Evolutionary conservation across 2,888 invertebrate genomes (phyloP).

Genomic region (Saturnia japonica): DNA sequence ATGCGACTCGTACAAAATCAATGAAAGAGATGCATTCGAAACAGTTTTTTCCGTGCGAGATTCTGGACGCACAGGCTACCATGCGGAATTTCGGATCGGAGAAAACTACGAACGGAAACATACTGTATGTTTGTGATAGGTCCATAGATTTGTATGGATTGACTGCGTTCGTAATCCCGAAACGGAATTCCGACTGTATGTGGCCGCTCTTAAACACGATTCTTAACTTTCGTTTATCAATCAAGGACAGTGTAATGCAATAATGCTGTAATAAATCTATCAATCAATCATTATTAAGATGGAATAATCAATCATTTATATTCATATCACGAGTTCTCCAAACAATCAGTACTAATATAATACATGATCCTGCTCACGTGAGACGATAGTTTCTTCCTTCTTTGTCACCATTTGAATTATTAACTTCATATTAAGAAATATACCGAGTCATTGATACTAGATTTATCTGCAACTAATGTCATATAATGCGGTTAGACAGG

Average conservation of each 20-base stretch:
- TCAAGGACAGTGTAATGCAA: background rate
- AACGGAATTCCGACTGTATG: too few species aligned
- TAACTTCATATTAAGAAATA: background rate
- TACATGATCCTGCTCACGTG: background rate
- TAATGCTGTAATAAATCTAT: background rate
- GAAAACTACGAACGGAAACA: too few species aligned
- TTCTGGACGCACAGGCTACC: too few species aligned
- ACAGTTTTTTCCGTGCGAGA: too few species aligned
- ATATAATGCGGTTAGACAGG: background rate
- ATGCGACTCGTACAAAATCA: too few species aligned
- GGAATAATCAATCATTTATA: background rate
- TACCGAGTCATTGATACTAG: background rate
- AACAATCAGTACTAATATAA: background rate
- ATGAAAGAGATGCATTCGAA: too few species aligned
- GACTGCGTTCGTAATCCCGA: too few species aligned
- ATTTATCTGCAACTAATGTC: background rate
- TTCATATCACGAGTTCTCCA: background rate
- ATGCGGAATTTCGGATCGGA: too few species aligned
- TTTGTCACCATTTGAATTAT: constrained; percentile 1
- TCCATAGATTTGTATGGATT: too few species aligned
- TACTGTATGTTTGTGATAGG: too few species aligned
- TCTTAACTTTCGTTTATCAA: background rate
- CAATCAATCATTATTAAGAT: background rate
- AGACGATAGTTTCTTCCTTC: background rate
- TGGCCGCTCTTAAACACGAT: too few species aligned